Evolutionary conservation across 2,888 invertebrate genomes (phyloP), one percentile per base, ranked within the genome.

Genomic region (Melanostoma scalare): DNA sequence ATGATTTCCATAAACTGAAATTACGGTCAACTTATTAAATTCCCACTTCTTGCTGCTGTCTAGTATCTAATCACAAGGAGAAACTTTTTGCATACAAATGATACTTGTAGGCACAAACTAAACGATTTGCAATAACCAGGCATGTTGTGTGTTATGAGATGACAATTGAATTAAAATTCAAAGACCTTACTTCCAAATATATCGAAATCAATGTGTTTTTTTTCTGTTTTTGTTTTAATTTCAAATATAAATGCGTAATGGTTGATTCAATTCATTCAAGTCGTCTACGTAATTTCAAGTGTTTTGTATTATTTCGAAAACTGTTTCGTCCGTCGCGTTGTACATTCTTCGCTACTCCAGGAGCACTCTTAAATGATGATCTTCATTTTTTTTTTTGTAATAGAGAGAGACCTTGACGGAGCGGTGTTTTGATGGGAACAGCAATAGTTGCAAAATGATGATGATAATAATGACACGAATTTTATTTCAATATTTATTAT

Each of bases 371-470:
- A 42, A 69, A 69, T 69, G 67, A 55, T 56, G 46, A 52, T 74
- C 74, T 75, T 63, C 68, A 63, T 61, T 20, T 63, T 63, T 63
- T 5, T 63, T 50, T 36, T 58, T 31, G n/a, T n/a, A n/a, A n/a
- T n/a, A n/a, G n/a, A n/a, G n/a, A 33, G 35, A 74, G 68, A 80
- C 80, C 80, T 80, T 80, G 75, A 65, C 80, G 50, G 42, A n/a
- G n/a, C n/a, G n/a, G n/a, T 79, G 50, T 50, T 63, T 63, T 50
- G 73, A 55, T 69, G 53, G 60, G 10, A 60, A 35, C 50, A 56
- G 42, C 42, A 50, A 20, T 50, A 56, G 33, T 46, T 9, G 9
- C 20, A 36, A 63, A 63, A 38, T 48, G 38, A 63, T 63, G 63
- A 60, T 61, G 46, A 50, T 50, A 38, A 33, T 33, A 10, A 38